These are phyloP conservation scores for Pomatorhinus ruficollis DNA, from an alignment of 2,113 vertebrate genomes.

Conservation along the genomic window DNA sequence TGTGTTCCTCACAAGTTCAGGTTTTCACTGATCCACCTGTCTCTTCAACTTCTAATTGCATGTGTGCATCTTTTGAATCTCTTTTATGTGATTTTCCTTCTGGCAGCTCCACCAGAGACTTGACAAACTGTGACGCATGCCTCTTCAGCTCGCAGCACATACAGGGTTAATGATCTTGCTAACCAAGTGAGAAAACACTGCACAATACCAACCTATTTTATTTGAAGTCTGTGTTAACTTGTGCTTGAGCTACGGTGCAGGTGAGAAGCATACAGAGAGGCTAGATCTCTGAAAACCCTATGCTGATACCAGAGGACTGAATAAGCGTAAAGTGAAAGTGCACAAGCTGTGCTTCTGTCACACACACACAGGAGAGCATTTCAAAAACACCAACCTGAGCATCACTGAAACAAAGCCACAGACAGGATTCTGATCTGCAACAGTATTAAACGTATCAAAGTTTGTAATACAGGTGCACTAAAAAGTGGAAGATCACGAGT, in stretches of 20 bases:
- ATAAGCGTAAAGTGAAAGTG: accelerated
- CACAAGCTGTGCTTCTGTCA: background rate
- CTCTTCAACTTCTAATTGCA: background rate
- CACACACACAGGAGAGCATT: accelerated
- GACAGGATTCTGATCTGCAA: background rate
- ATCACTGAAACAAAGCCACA: background rate
- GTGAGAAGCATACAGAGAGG: background rate
- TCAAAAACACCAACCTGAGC: background rate
- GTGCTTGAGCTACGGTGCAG: background rate
- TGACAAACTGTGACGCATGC: background rate
- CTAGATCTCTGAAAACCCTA: background rate
- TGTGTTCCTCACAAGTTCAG: accelerated
- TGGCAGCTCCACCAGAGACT: background rate
- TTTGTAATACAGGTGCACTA: background rate
- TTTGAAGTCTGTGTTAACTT: background rate
- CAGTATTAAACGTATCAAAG: accelerated
- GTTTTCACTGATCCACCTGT: background rate
- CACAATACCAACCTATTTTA: background rate
- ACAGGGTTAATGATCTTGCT: background rate
- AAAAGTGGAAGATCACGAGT: background rate
- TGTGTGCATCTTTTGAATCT: background rate
- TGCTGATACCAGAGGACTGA: background rate
- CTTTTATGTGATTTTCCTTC: background rate
- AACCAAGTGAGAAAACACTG: background rate
- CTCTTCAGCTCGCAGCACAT: background rate